These are phyloP conservation scores for Micropoecilia bifurca DNA, from an alignment of 2,797 vertebrate genomes.

Conservation along the genomic window DNA sequence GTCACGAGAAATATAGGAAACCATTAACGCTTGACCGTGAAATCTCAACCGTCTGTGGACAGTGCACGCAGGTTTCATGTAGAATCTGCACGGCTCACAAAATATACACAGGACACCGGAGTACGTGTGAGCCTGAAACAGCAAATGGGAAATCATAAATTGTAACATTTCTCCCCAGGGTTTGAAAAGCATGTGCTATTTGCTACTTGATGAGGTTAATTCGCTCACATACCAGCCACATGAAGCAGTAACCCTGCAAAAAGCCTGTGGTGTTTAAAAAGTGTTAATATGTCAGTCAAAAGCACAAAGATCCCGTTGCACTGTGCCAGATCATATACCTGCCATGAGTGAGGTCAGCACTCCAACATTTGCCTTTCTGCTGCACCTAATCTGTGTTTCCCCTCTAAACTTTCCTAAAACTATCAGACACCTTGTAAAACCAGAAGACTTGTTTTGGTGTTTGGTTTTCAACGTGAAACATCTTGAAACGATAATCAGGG, in stretches of 20 bases:
- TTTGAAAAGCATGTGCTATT: constrained; percentile 20
- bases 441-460: constrained; percentile 22
- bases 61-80: too few relatives aligned
- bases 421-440: constrained; percentile 61
- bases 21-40: background rate
- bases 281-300: constrained; percentile 63
- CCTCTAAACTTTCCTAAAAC: constrained; percentile 38
- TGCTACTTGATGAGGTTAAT: constrained; percentile 46
- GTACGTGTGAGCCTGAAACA: background rate
- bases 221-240: constrained; percentile 51
- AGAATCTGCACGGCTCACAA: background rate
- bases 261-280: constrained; percentile 52
- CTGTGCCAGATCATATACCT: constrained; percentile 24
- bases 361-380: constrained; percentile 12
- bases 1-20: background rate
- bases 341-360: constrained; percentile 35
- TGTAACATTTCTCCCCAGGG: constrained; percentile 38
- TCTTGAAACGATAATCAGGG: constrained; percentile 61
- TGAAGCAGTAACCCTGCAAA: constrained; percentile 51
- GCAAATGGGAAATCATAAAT: constrained; percentile 43
- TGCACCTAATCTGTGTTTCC: constrained; percentile 44
- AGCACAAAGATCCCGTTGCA: constrained; percentile 44
- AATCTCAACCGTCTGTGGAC: background rate
- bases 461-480: constrained; percentile 56
- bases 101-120: background rate